phyloP scores from a whole-genome alignment of 2,113 vertebrate genomes.

The Hystrix brachyura region DNA sequence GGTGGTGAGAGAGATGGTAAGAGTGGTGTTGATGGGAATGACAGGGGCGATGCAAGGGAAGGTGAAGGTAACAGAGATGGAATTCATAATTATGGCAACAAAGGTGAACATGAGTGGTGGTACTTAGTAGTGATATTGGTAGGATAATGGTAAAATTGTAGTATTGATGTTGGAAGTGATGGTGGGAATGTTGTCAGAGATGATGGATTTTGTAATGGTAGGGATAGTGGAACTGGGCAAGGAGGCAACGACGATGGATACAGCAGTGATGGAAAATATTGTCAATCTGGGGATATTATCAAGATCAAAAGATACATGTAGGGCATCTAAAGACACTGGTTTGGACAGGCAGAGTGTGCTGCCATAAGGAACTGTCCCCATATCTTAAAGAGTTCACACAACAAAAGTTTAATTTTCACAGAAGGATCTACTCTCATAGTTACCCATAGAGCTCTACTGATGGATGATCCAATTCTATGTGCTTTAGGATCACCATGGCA shows the following conservation, averaged over 20 bases:
- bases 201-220: not conserved
- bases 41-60: not conserved
- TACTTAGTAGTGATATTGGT: not conserved
- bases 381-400: not conserved
- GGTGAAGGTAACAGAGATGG: not conserved
- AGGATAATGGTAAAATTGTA: too few species aligned
- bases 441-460: not conserved
- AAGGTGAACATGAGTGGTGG: not conserved
- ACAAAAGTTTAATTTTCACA: constrained; percentile 4
- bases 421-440: constrained; percentile 28
- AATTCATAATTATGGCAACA: not conserved
- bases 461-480: not conserved
- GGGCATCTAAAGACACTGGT: not conserved
- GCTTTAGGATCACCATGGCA: not conserved
- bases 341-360: not conserved
- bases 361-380: not conserved
- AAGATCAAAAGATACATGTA: not conserved
- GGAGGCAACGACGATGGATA: not conserved
- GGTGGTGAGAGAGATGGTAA: not conserved
- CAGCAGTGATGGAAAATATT: not conserved
- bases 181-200: not conserved
- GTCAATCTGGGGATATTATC: not conserved
- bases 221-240: not conserved
- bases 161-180: not conserved
- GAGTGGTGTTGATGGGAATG: not conserved